phyloP scores from a whole-genome alignment of 1,140 invertebrate genomes.

The Procambarus virginalis region DNA sequence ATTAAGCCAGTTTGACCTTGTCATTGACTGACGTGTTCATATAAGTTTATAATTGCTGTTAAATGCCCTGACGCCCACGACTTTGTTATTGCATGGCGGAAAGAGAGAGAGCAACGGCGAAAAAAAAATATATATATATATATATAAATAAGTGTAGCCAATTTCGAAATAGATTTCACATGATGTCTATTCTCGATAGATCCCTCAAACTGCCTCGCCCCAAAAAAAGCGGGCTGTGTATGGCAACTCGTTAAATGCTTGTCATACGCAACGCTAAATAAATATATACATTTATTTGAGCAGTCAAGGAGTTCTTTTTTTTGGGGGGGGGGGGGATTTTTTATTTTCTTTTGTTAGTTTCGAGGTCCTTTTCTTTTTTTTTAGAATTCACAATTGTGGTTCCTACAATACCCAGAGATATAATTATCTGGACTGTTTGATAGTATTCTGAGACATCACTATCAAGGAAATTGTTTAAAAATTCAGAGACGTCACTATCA shows the following conservation, averaged over 20 bases:
- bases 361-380: no score
- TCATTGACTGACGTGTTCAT: not conserved
- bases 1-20: not conserved
- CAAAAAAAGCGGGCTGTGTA: not conserved
- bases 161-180: not conserved
- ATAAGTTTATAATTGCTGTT: conserved; percentile 2
- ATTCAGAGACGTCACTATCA: no score
- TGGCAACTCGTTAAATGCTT: not conserved
- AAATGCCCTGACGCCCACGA: not conserved
- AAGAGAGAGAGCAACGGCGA: no score
- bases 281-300: conserved; percentile 15
- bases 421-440: no score
- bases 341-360: no score
- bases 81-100: not conserved
- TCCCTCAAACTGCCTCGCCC: not conserved
- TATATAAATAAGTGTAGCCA: not conserved
- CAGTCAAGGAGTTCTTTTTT: not conserved
- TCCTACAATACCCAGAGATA: no score
- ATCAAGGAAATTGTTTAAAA: no score
- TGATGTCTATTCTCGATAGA: not conserved
- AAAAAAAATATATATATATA: not conserved
- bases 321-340: no score
- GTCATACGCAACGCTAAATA: not conserved
- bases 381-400: no score
- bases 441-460: no score